phyloP scores from a whole-genome alignment of 2,888 invertebrate genomes.

The Eupithecia exiguata region DNA sequence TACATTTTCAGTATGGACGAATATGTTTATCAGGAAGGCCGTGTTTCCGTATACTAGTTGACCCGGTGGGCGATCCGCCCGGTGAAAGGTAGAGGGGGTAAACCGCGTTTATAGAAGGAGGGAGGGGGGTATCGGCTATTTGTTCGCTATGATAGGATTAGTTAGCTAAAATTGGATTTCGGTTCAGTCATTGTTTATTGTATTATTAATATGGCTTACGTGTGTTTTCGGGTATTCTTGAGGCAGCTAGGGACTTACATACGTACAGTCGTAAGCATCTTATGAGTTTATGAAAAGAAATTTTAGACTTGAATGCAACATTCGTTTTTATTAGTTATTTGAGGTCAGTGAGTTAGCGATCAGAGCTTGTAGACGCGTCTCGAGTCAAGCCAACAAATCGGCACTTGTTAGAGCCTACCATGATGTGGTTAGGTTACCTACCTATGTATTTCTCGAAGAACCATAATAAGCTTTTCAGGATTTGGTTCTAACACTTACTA shows the following conservation, averaged over 20 bases:
- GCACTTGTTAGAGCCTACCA: neutral
- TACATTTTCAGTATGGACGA: too few species aligned
- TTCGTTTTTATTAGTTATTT: too few species aligned
- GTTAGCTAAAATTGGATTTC: slow-evolving; percentile 34
- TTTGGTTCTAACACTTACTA: too few species aligned
- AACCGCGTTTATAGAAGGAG: slow-evolving; percentile 6
- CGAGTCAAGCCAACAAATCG: neutral
- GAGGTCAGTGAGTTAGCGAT: too few species aligned
- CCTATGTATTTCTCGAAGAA: neutral
- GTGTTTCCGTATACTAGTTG: neutral
- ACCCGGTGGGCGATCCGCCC: neutral
- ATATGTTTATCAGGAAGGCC: neutral
- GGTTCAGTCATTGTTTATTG: slow-evolving; percentile 16
- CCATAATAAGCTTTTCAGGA: neutral
- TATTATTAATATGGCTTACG: slow-evolving; percentile 17
- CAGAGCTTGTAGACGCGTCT: too few species aligned
- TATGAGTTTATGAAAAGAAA: too few species aligned
- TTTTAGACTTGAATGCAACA: too few species aligned
- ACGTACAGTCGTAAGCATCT: too few species aligned
- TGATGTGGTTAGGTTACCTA: neutral
- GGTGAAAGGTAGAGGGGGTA: neutral
- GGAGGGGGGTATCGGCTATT: slow-evolving; percentile 35
- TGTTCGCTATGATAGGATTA: slow-evolving; percentile 37
- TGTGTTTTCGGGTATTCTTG: too few species aligned
- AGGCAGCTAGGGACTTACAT: too few species aligned